Conservation (phyloP, 35 echinoderm and acorn worm genomes). For the Apostichopus californicus region DNA sequence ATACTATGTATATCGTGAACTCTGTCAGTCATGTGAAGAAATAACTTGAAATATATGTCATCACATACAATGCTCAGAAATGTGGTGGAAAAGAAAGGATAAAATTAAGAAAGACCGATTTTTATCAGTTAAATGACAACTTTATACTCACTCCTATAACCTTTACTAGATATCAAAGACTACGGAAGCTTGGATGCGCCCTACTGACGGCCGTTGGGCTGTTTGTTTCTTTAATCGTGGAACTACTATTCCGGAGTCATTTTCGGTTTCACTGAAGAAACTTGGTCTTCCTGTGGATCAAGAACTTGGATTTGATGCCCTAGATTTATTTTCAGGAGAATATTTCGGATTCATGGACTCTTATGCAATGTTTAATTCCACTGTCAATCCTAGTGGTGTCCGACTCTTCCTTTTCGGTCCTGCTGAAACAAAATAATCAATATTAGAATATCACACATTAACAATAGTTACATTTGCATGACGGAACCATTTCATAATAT, state of each 20-base stretch:
- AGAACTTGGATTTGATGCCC: constrained; percentile 60
- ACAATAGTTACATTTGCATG: no score
- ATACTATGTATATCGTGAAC: no score
- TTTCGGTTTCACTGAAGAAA: constrained; percentile 60
- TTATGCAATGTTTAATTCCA: constrained; percentile 12
- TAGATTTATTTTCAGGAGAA: constrained; percentile 59
- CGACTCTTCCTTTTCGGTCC: constrained; percentile 1
- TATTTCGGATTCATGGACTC: constrained; percentile 52
- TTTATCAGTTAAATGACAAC: no score
- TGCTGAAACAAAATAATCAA: no score
- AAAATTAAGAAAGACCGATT: no score
- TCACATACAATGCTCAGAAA: no score
- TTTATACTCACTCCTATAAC: not conserved
- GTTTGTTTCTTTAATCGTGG: constrained; percentile 62
- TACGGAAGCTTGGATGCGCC: constrained; percentile 56
- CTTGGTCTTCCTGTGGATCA: constrained; percentile 59
- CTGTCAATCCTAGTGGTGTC: constrained; percentile 37
- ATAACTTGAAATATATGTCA: no score
- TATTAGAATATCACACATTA: no score
- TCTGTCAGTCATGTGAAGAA: no score
- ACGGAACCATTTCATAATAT: no score
- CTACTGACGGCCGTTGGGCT: constrained; percentile 54
- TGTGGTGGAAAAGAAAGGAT: no score
- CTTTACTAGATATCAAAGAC: constrained; percentile 33
- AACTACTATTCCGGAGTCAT: not conserved